phyloP scores from a whole-genome alignment of 2,888 invertebrate species.

The Synergus umbraculus region DNA sequence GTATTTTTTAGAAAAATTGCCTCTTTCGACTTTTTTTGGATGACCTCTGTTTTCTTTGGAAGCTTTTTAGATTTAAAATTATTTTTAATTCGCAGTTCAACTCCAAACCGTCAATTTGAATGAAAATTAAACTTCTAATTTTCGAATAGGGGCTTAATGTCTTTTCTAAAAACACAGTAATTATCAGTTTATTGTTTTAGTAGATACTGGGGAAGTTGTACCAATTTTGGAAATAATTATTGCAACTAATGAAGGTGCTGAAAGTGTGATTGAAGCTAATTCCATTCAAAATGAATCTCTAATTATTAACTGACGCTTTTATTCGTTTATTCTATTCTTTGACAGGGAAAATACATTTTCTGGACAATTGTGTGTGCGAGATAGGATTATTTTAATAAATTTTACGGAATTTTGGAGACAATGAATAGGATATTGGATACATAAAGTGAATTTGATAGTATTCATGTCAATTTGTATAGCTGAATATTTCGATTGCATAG shows the following conservation, averaged over 20 bases:
- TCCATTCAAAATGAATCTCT: background rate
- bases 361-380: background rate
- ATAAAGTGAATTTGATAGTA: background rate
- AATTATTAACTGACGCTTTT: background rate
- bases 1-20: too few relatives aligned
- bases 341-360: background rate
- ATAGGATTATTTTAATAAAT: background rate
- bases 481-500: background rate
- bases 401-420: background rate
- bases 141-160: background rate
- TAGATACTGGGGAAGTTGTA: background rate
- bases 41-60: too few relatives aligned
- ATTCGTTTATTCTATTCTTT: background rate
- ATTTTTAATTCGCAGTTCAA: background rate
- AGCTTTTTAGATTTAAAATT: background rate
- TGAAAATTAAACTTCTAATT: background rate
- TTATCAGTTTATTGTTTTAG: background rate
- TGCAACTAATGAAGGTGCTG: background rate
- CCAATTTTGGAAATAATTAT: background rate
- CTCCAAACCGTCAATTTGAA: background rate
- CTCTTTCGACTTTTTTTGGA: too few relatives aligned
- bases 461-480: background rate
- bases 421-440: background rate
- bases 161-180: background rate
- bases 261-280: background rate